These are phyloP conservation scores for Teleogryllus oceanicus DNA, from an alignment of 2,888 invertebrate genomes.

Conservation along the genomic window DNA sequence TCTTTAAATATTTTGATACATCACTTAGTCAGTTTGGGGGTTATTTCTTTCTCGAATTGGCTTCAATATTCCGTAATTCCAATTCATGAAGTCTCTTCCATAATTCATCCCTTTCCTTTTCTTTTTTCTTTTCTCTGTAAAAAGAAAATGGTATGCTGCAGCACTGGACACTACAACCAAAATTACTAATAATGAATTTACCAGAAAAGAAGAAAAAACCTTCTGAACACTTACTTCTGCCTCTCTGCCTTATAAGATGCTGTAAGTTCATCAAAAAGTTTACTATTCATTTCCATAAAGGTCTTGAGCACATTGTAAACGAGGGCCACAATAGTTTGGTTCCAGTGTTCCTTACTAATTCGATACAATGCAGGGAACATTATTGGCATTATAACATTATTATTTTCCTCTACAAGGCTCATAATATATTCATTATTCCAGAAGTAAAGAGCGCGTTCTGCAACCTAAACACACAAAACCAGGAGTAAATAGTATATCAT, in stretches of 20 bases:
- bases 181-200: too few species aligned
- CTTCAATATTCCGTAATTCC: slow-evolving; percentile 58
- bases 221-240: slow-evolving; percentile 78
- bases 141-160: not conserved
- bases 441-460: slow-evolving; percentile 97
- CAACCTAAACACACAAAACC: slow-evolving; percentile 64
- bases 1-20: slow-evolving; percentile 35
- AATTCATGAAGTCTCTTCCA: slow-evolving; percentile 94
- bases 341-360: slow-evolving; percentile 99
- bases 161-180: too few species aligned
- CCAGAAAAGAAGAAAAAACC: not conserved
- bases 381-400: slow-evolving; percentile 96
- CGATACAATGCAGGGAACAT: slow-evolving; percentile 99
- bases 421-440: slow-evolving; percentile 99
- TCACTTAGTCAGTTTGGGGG: slow-evolving; percentile 36
- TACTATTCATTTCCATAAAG: slow-evolving; percentile 99
- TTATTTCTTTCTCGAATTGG: slow-evolving; percentile 37
- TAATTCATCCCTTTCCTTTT: slow-evolving; percentile 94
- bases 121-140: slow-evolving; percentile 86
- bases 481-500: too few species aligned
- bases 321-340: slow-evolving; percentile 98
- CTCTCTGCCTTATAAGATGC: slow-evolving; percentile 98
- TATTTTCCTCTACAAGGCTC: slow-evolving; percentile 98
- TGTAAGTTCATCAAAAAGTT: slow-evolving; percentile 97
- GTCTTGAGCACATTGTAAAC: slow-evolving; percentile 99